Percentiles rank a stretch among this genome's conserved stretches.
These are phyloP conservation scores for Zapus hudsonius DNA, from an alignment of 2,113 vertebrate genomes.

Conservation along the genomic window DNA sequence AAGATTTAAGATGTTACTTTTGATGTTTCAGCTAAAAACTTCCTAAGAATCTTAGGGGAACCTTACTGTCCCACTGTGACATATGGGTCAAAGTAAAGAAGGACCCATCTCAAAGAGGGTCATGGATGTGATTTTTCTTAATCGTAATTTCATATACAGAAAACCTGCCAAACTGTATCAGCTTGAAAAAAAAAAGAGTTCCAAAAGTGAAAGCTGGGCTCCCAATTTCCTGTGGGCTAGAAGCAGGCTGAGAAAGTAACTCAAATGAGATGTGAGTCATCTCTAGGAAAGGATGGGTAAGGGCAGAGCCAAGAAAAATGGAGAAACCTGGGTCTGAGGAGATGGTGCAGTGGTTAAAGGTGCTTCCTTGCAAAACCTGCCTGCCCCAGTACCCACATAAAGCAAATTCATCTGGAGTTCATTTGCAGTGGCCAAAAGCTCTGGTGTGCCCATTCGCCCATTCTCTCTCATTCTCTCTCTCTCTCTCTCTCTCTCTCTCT, in stretches of 20 bases:
- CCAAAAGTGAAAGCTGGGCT: neutral
- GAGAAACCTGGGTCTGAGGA: too few relatives aligned
- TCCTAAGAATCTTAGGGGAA: neutral
- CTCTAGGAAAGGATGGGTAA: neutral
- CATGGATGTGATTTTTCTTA: neutral
- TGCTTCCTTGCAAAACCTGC: too few relatives aligned
- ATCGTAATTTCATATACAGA: neutral
- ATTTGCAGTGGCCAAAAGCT: too few relatives aligned
- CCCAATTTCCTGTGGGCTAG: neutral
- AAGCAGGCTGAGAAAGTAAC: neutral
- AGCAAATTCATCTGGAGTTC: too few relatives aligned
- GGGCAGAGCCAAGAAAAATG: neutral
- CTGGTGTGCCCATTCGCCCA: too few relatives aligned
- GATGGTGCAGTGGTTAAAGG: too few relatives aligned
- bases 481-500: too few relatives aligned
- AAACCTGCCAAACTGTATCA: neutral
- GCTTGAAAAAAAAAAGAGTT: neutral
- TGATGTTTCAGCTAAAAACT: neutral
- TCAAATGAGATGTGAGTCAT: neutral
- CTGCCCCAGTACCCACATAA: too few relatives aligned
- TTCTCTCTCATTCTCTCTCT: too few relatives aligned
- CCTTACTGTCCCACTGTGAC: neutral
- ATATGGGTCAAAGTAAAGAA: neutral
- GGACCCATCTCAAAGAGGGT: neutral
- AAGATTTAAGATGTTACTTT: neutral